Evolutionary conservation across 2,888 invertebrate genomes (phyloP).

Genomic region (Leucophenga maculata): DNA sequence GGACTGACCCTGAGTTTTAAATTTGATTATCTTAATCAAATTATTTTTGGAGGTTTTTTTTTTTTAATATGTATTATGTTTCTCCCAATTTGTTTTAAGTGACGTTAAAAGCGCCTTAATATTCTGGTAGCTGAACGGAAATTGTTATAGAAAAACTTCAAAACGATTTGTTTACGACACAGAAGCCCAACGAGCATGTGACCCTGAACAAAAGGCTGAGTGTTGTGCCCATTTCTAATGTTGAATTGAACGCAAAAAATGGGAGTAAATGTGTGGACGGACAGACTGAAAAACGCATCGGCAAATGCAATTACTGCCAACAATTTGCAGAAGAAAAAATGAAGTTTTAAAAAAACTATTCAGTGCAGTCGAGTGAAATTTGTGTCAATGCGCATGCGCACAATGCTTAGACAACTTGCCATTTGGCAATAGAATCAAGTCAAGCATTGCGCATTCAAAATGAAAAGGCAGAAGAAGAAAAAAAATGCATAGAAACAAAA

Average conservation of each 20-base stretch:
- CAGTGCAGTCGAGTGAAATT: constrained; percentile 32
- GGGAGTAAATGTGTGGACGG: not conserved
- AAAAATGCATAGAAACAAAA: not conserved
- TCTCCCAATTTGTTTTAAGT: not conserved
- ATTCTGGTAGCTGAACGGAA: not conserved
- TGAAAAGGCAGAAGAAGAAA: not conserved
- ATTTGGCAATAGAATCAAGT: constrained; percentile 24
- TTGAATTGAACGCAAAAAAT: not conserved
- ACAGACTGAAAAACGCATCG: not conserved
- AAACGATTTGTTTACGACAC: not conserved
- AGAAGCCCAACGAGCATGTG: not conserved
- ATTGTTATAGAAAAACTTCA: constrained; percentile 7
- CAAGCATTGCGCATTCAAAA: constrained; percentile 4
- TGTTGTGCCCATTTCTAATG: not conserved
- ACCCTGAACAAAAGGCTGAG: not conserved
- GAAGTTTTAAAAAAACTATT: not conserved
- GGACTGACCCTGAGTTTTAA: constrained; percentile 19
- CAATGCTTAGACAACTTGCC: constrained; percentile 25
- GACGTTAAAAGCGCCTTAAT: not conserved
- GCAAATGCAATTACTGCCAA: constrained; percentile 2
- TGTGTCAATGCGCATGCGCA: constrained; percentile 33
- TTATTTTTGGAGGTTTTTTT: not conserved
- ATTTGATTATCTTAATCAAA: constrained; percentile 23
- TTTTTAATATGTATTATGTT: too few relatives aligned
- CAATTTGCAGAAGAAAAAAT: constrained; percentile 12